Evolutionary conservation across 2,888 invertebrate genomes (phyloP).

Genomic region (Colletes collaris): DNA sequence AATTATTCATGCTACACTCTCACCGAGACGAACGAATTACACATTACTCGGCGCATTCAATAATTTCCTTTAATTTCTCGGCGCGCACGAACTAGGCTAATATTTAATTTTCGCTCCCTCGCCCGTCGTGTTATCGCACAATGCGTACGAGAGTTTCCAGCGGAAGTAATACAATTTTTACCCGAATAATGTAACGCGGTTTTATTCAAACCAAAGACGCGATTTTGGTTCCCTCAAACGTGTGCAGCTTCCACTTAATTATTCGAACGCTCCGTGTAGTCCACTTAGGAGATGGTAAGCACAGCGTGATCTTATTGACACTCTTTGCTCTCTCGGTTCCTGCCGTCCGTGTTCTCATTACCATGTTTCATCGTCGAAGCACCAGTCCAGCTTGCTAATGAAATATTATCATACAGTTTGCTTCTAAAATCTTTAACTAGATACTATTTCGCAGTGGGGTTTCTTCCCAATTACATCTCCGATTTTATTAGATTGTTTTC

Average conservation of each 20-base stretch:
- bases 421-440: no score
- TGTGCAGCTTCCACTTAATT: not conserved
- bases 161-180: not conserved
- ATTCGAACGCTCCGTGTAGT: not conserved
- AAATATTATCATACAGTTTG: slow-evolving; percentile 40
- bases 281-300: not conserved
- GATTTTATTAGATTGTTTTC: no score
- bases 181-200: not conserved
- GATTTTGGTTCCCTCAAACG: not conserved
- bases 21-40: slow-evolving; percentile 12
- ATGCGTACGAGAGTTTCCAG: no score
- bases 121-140: not conserved
- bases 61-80: slow-evolving; percentile 8
- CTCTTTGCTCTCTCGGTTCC: not conserved
- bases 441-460: no score
- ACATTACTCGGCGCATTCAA: slow-evolving; percentile 8
- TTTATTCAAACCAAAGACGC: not conserved
- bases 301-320: slow-evolving; percentile 1
- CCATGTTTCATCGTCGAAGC: slow-evolving; percentile 12
- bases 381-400: slow-evolving; percentile 21
- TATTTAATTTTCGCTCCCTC: not conserved
- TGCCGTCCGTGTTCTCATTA: not conserved
- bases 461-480: no score
- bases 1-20: slow-evolving; percentile 34
- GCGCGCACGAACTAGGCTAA: not conserved